Base-by-base conservation (phyloP, 2,113 vertebrate genomes). In the Copsychus sechellarum region DNA sequence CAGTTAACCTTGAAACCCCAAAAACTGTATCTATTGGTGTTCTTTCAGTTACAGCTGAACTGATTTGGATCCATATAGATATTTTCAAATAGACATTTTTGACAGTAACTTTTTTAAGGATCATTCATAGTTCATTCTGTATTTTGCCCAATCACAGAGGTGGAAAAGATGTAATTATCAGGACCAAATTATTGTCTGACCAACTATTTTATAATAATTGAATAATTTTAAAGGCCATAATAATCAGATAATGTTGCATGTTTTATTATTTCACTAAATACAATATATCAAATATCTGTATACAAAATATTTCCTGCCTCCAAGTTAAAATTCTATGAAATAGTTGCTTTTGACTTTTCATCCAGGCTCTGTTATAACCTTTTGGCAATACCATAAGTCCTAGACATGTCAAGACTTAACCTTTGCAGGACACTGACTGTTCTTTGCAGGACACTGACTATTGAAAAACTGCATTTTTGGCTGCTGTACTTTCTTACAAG, bases 401-500 rank as follows among this genome's bases (percentile, higher is more conserved):
- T 76, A 45, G n/a, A 23, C 6, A 26, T 36, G 9, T 24, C 13
- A 47, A 70, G 40, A 42, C 8, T 85, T 81, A 36, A 57, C 6
- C 38, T 38, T 38, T 38, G 38, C 38, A 38, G 38, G 38, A 38
- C 38, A 38, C 38, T 66, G 28, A 33, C 61, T 38, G n/a, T 36
- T 50, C 38, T 38, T 38, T 38, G 38, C 38, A 38, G 38, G 38
- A 38, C 38, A 38, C 38, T 66, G 28, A 33, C 61, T 38, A 26
- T 42, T 60, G 43, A 24, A 51, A 82, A 86, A 60, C 15, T 48
- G 7, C 7, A 10, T 34, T 81, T 81, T 62, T 29, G 29, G 4
- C 15, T 74, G 34, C 34, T 80, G 0, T 74, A 11, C 21, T 40
- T 69, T 40, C 20, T 87, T 45, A 34, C 0, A 1, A 65, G 40